Evolutionary conservation across 2,888 invertebrate species (phyloP), one percentile per base, ranked within the genome.

Genomic region (Mellilla xanthometata): DNA sequence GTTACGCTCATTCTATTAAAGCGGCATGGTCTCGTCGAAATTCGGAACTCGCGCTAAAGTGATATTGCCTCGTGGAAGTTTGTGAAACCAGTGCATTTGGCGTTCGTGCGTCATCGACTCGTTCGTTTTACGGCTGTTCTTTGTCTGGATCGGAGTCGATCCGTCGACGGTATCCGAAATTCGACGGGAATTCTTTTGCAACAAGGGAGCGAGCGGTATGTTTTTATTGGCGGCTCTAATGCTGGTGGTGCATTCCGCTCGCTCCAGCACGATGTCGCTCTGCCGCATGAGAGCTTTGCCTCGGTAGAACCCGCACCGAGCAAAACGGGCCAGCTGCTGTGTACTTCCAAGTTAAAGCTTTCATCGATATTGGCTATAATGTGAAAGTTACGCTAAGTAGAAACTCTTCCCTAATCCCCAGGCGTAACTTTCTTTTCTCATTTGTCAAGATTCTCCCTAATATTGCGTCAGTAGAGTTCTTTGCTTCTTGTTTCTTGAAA

Each of bases 1-100:
- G 89, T 81, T 78, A 76, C 72, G 84, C 78, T 87, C 81, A 83
- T 85, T 79, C 68, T 85, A 80, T 81, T 83, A 80, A 71, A 78
- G 76, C 77, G 77, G 72, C 68, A 70, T 65, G 62, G 64, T 72
- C 62, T 76, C 68, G 74, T 86, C 84, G 83, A 85, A 72, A 81
- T 88, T 88, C 84, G 84, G 86, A 86, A 84, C 70, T 86, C 79
- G 82, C 81, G 81, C 76, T 68, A 58, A 85, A 72, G 72, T 72
- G 85, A 77, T 79, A 48, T 36, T 27, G 72, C 62, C 64, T 73
- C 78, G 85, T 87, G 86, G 82, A 85, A 86, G 81, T 89, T 87
- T 76, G 87, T 88, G 87, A 76, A 72, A 68, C 66, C 78, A 75
- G 85, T 86, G 84, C 64, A 68, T 66, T 75, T 67, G 64, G 57